Evolutionary conservation across 2,113 vertebrate species (phyloP).

Genomic region (Tenebrosternarchus preto): DNA sequence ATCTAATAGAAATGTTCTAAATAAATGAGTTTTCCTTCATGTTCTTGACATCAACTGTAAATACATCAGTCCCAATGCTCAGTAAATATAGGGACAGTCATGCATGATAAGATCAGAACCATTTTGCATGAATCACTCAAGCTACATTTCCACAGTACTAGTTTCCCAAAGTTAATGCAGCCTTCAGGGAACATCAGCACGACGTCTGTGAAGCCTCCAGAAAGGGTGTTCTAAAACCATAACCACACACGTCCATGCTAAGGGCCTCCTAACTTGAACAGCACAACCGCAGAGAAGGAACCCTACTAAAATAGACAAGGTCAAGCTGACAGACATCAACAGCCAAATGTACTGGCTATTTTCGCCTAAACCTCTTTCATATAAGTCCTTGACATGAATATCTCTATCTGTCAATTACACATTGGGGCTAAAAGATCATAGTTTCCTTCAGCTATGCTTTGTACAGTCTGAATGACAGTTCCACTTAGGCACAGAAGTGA

Average conservation of each 20-base stretch:
- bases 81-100: constrained; percentile 14
- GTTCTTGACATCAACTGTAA: not conserved
- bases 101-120: constrained; percentile 28
- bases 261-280: not conserved
- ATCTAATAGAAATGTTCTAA: no score
- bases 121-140: constrained; percentile 39
- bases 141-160: constrained; percentile 19
- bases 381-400: no score
- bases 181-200: not conserved
- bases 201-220: not conserved
- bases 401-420: no score
- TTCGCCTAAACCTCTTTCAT: no score
- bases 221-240: not conserved
- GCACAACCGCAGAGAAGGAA: not conserved
- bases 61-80: not conserved
- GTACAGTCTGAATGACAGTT: no score
- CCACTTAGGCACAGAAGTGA: no score
- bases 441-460: no score
- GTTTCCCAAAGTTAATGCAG: constrained; percentile 2
- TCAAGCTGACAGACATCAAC: no score
- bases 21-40: not conserved
- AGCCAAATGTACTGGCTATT: no score
- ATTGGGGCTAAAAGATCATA: no score
- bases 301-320: no score
- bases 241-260: not conserved